Evolutionary conservation across 2,888 invertebrate species (phyloP), one percentile per base, ranked within the genome.

Genomic region (Macaria liturata): DNA sequence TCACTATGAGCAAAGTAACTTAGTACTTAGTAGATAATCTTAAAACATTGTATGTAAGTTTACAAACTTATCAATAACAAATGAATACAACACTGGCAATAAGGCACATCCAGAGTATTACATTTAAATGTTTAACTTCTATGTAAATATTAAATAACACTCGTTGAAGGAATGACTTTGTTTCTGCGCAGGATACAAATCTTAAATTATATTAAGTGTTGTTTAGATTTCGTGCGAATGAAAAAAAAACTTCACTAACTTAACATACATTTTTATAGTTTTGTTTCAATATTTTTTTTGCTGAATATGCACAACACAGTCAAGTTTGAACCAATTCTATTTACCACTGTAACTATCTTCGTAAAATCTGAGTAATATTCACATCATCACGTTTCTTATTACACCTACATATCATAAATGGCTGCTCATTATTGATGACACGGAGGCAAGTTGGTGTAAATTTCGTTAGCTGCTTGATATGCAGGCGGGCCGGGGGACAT

Each of bases 401-500:
- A 30, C 37, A 9, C 9, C 9, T 3, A 32, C 34, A 9, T 4
- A 32, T n/a, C 34, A 9, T n/a, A 32, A 45, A 45, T 45, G 31
- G 37, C 46, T 46, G 5, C 1, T 7, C 8, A 31, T 39, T 34
- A 55, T 61, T 66, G 71, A 37, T 68, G 64, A 59, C 64, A 70
- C 58, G 65, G 70, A 55, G 68, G 65, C 61, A 80, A 69, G 60
- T 82, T 80, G n/a, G 68, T 68, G 64, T 88, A 88, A 20, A 76
- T 70, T 64, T 90, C 90, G 59, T 74, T 80, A 9, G 72, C 59
- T 4, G 84, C 78, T 59, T 88, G 90, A 67, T 91, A 91, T 1
- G 89, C 91, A 44, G 91, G 91, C 46, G 91, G 91, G 65, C 91
- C 91, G 44, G 91, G 89, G 0, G 68, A 68, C 4, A 68, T 59